Base-by-base conservation (phyloP, 1,140 invertebrate species). In the Plodia interpunctella region DNA sequence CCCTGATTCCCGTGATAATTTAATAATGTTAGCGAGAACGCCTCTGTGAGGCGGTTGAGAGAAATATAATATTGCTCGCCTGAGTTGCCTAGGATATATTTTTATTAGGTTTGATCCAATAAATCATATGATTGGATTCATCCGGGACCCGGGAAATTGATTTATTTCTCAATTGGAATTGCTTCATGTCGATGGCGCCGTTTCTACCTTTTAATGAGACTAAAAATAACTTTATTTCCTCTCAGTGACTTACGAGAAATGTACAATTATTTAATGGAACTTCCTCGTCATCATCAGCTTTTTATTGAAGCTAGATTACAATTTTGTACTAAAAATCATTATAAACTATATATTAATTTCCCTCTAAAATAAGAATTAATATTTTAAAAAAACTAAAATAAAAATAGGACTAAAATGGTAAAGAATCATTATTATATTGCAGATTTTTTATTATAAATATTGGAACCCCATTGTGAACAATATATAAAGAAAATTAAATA, bases 131-230 rank as follows among this genome's bases (percentile, higher is more conserved):
- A 65, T 65, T 65, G 63, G 56, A 65, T 64, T 57, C 63, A 61
- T 53, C 59, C 58, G 55, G 21, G 28, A 10, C 28, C 52, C 59
- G 51, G 21, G 56, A 61, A 61, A 60, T 60, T 59, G 63, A 65
- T 65, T 61, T 65, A 65, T 61, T 64, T 61, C 53, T 59, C 63
- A 61, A 59, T 65, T 65, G 59, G 55, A 58, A 61, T 49, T 58
- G 52, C 30, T 61, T 52, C 52, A 28, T 54, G 55, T 25, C 52
- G 56, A 53, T 25, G 30, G 21, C 55, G 49, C 60, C 55, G 25
- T 25, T 35, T 5, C 15, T 4, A 15, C 38, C 10, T 32, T 11
- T 32, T 32, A 32, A 15, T 15, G 15, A 44, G 13, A 44, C n/a
- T 44, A 44, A 32, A 25, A 11, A 32, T 32, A 32, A 10, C 9